phyloP scores from a whole-genome alignment of 2,888 invertebrate species.

The Agrochola lota region DNA sequence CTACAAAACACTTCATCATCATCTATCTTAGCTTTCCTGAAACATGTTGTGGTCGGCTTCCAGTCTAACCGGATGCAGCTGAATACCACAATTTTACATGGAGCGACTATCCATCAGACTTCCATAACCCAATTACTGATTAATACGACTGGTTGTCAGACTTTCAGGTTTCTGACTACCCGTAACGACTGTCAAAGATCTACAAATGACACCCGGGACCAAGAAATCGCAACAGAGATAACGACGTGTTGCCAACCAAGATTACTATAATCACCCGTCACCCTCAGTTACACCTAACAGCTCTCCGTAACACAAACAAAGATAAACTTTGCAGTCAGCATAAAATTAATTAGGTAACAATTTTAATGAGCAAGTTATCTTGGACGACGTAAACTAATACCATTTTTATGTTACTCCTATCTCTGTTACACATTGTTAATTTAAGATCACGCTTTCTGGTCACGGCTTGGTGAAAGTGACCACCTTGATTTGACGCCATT shows the following conservation, averaged over 20 bases:
- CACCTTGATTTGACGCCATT: constrained; percentile 46
- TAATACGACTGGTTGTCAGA: no score
- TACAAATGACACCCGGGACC: not conserved
- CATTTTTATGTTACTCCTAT: constrained; percentile 66
- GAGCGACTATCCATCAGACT: not conserved
- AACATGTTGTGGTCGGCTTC: not conserved
- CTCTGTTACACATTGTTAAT: constrained; percentile 86
- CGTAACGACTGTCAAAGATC: not conserved
- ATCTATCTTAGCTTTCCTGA: not conserved
- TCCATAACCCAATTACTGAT: no score
- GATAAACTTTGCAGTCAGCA: constrained; percentile 18
- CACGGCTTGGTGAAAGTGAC: constrained; percentile 79
- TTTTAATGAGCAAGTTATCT: constrained; percentile 76
- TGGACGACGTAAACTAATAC: constrained; percentile 69
- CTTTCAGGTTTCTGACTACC: not conserved
- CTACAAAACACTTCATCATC: not conserved
- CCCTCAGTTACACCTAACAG: constrained; percentile 34
- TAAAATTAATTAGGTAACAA: constrained; percentile 67
- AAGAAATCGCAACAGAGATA: not conserved
- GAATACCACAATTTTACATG: not conserved
- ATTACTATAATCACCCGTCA: constrained; percentile 32
- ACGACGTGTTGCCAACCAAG: constrained; percentile 21
- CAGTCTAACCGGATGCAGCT: not conserved
- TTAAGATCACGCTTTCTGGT: constrained; percentile 87
- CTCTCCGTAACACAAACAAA: constrained; percentile 38